phyloP scores from a whole-genome alignment of 2,113 vertebrate species.

The Pseudonaja textilis region DNA sequence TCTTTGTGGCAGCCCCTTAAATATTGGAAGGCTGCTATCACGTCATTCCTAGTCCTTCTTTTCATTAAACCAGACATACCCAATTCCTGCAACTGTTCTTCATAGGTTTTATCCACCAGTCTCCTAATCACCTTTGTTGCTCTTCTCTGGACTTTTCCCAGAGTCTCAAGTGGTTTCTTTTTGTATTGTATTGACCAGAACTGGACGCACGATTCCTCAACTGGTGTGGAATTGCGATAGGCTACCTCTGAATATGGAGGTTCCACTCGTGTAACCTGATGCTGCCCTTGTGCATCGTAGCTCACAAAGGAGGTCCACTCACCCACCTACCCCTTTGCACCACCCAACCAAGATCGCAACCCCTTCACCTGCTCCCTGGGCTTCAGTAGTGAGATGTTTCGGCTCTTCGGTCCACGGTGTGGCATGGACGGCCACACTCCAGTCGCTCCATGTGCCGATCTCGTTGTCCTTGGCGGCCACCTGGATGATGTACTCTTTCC shows the following conservation, averaged over 20 bases:
- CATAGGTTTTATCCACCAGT: background rate
- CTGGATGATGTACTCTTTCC: conserved; percentile 98
- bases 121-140: background rate
- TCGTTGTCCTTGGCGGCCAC: conserved; percentile 96
- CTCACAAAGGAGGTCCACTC: background rate
- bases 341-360: background rate
- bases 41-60: background rate
- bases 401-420: conserved; percentile 94
- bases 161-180: background rate
- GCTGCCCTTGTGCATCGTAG: background rate
- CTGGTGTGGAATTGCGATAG: background rate
- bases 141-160: background rate
- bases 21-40: background rate
- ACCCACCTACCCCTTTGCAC: background rate
- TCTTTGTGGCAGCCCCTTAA: background rate
- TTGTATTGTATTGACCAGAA: background rate
- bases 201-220: background rate
- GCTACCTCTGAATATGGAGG: background rate
- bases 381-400: conserved; percentile 82
- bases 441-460: conserved; percentile 97
- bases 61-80: accelerated
- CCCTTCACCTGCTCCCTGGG: conserved; percentile 52
- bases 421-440: conserved; percentile 92
- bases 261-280: background rate
- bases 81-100: background rate